Percentiles rank a stretch among this genome's conserved stretches.
Conservation (phyloP, 2,888 invertebrate genomes). For the Apamea monoglypha region DNA sequence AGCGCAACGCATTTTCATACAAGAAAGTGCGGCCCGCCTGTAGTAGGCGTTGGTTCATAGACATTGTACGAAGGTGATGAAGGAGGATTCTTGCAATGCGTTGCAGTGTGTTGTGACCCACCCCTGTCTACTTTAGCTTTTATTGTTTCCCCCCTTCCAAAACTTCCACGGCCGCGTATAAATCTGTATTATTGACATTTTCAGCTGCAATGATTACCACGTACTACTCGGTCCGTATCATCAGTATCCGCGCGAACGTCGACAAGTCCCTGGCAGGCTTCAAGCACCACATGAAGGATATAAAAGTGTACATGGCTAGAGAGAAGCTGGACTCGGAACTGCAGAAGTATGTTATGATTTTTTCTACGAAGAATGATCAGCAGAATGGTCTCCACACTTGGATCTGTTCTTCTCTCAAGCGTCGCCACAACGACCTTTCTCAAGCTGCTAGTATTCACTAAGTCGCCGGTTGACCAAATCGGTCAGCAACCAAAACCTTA, state of each 20-base stretch:
- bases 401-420: too few species aligned
- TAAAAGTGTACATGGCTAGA: conserved; percentile 76
- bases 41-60: background rate
- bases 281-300: conserved; percentile 83
- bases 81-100: background rate
- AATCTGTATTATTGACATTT: background rate
- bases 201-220: conserved; percentile 81
- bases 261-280: conserved; percentile 81
- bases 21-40: background rate
- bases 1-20: background rate
- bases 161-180: background rate
- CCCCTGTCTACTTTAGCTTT: background rate
- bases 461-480: background rate
- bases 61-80: background rate
- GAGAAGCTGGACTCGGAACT: conserved; percentile 74
- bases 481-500: background rate
- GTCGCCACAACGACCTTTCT: background rate
- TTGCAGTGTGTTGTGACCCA: background rate
- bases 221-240: conserved; percentile 83
- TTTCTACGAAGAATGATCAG: background rate
- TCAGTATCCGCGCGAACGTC: conserved; percentile 83
- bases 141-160: background rate
- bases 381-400: background rate
- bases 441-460: background rate
- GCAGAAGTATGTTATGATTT: conserved; percentile 71